Percentiles rank a stretch among this genome's conserved stretches.
These are phyloP conservation scores for Dynastes tityus DNA, from an alignment of 2,888 invertebrate genomes.

Conservation along the genomic window DNA sequence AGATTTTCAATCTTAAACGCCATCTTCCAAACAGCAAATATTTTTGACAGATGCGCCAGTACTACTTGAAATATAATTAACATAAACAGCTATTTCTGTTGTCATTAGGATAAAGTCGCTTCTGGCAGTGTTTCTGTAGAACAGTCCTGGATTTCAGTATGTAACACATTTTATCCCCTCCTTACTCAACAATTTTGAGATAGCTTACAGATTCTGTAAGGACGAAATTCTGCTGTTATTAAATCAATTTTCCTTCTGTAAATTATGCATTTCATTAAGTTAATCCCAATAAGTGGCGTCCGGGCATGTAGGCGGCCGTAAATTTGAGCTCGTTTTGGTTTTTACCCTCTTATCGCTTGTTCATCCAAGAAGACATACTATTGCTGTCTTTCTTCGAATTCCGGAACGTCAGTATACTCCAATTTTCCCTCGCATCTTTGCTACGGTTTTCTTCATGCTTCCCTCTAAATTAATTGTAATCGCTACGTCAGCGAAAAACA, in stretches of 20 bases:
- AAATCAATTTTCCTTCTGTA: slow-evolving; percentile 54
- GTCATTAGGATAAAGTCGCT: too few relatives aligned
- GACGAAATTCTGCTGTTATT: slow-evolving; percentile 29
- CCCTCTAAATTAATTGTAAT: slow-evolving; percentile 39
- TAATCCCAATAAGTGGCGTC: slow-evolving; percentile 60
- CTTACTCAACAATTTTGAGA: too few relatives aligned
- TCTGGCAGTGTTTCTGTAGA: too few relatives aligned
- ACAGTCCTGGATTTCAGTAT: too few relatives aligned
- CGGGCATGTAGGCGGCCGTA: slow-evolving; percentile 51
- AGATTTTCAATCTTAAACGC: too few relatives aligned
- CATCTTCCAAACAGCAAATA: too few relatives aligned
- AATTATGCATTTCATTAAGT: slow-evolving; percentile 61
- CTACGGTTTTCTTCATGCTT: slow-evolving; percentile 15
- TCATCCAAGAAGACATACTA: slow-evolving; percentile 19
- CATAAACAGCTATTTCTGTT: too few relatives aligned
- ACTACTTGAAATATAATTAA: too few relatives aligned
- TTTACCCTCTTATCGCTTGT: slow-evolving; percentile 13
- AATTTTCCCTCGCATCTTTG: not conserved
- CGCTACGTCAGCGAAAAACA: slow-evolving; percentile 36
- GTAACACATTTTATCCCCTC: too few relatives aligned
- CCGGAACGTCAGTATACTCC: not conserved
- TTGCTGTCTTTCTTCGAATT: slow-evolving; percentile 39
- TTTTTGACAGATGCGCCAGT: too few relatives aligned
- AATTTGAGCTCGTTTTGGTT: slow-evolving; percentile 51
- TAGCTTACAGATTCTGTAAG: too few relatives aligned